Evolutionary conservation across 1,140 invertebrate genomes (phyloP), one percentile per base, ranked within the genome.

Genomic region (Nebria ingens): DNA sequence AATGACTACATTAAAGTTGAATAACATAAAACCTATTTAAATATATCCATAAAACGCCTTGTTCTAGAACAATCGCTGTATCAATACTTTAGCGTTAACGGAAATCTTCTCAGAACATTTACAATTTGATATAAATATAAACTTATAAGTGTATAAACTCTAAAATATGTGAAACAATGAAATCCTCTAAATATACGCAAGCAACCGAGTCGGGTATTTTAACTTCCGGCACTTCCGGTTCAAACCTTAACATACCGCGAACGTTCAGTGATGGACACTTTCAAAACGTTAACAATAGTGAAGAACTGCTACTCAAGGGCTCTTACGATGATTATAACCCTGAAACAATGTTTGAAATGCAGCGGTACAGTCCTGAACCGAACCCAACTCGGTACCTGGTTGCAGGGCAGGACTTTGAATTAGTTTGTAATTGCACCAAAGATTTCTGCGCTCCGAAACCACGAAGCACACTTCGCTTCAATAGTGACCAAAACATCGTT

Each of bases 221-320:
- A 17, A 17, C 9, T 4, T 11, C 6, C 15, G 15, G 6, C 17
- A 45, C 9, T 3, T 12, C 9, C 40, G 9, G 9, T 17, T 45
- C 40, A 17, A 45, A 45, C 15, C 15, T 9, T 12, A 17, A 17
- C 17, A 45, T 45, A 12, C 17, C 40, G 3, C 9, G 40, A 17
- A 45, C 40, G 17, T 45, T 45, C 17, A 45, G 40, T 45, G 40
- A 45, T 45, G 40, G 40, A 45, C 40, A 45, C 6, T 45, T 45
- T 45, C 40, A 45, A 45, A 45, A 45, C 17, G 40, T 45, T 45
- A 45, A 45, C 40, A 45, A 45, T 17, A 45, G 40, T 17, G 40
- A 45, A 45, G 40, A 45, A 17, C 15, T 45, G 17, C 15, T 45
- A 12, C 40, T 45, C 9, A 45, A 45, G 17, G 40, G 40, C 40